These are phyloP conservation scores for Agelaius phoeniceus DNA, from an alignment of 2,113 vertebrate genomes.

Conservation along the genomic window DNA sequence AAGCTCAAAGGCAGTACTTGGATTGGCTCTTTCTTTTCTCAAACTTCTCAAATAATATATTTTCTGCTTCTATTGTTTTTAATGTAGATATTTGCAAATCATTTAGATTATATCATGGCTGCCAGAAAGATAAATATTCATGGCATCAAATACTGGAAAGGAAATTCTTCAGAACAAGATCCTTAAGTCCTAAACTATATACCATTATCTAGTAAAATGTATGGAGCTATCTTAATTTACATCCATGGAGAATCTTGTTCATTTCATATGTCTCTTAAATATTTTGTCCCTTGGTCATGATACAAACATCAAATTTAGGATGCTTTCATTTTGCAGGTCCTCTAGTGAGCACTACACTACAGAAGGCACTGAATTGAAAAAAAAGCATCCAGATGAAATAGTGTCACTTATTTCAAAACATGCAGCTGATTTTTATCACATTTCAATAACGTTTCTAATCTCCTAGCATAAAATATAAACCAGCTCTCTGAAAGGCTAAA, in stretches of 20 bases:
- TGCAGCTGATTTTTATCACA: constrained; percentile 31
- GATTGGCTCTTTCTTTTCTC: not conserved
- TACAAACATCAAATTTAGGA: not conserved
- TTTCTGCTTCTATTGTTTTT: not conserved
- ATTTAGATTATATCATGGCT: not conserved
- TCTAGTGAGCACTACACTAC: not conserved
- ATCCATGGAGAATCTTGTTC: not conserved
- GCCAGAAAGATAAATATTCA: not conserved
- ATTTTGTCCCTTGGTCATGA: not conserved
- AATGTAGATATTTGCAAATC: not conserved
- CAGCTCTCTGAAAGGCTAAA: not conserved
- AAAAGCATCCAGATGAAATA: not conserved
- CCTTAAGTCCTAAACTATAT: not conserved
- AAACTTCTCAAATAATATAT: not conserved
- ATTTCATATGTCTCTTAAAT: not conserved
- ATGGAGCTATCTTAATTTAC: not conserved
- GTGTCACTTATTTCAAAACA: not conserved
- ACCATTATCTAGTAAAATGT: not conserved
- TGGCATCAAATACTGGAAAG: not conserved
- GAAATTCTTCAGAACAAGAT: not conserved
- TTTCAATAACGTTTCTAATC: not conserved
- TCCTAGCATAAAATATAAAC: constrained; percentile 1
- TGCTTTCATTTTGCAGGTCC: not conserved
- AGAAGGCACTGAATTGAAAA: not conserved
- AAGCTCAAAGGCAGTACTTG: not conserved